A percentile compares a stretch with the other conserved stretches of the same genome.
phyloP scores from a whole-genome alignment of 64 coral and sea anemone species.

The Cladopsammia gracilis region DNA sequence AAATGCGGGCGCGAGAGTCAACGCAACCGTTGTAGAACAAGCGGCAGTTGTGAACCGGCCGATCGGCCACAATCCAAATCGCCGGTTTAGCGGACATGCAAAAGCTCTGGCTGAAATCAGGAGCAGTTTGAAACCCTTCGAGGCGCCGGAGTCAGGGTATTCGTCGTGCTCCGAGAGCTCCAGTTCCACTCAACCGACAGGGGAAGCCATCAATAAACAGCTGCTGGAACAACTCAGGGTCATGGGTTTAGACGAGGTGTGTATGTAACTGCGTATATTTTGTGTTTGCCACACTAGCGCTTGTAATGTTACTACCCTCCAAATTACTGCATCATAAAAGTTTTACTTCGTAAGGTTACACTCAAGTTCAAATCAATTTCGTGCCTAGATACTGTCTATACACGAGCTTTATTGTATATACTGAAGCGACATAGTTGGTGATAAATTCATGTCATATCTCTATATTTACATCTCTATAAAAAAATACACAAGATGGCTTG shows the following conservation, averaged over 20 bases:
- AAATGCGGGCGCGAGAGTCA: not conserved
- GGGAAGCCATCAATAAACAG: conserved; percentile 76
- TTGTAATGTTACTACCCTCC: not conserved
- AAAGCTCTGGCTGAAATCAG: conserved; percentile 80
- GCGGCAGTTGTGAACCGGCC: not conserved
- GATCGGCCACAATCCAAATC: conserved; percentile 43
- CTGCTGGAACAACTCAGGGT: conserved; percentile 76
- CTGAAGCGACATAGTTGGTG: no score
- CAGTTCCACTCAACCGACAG: conserved; percentile 18
- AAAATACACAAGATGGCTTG: not conserved
- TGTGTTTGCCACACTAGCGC: not conserved
- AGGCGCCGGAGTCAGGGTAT: conserved; percentile 84
- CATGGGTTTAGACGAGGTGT: conserved; percentile 83
- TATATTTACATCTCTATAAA: not conserved
- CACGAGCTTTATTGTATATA: not conserved
- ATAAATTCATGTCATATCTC: conserved; percentile 1
- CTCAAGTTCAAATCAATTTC: not conserved
- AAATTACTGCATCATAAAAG: not conserved
- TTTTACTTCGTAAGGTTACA: not conserved
- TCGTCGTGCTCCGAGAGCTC: conserved; percentile 84
- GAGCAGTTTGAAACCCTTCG: conserved; percentile 86
- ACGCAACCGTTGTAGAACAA: not conserved
- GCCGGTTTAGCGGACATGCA: conserved; percentile 71
- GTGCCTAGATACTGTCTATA: not conserved
- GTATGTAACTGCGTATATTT: not conserved